These are phyloP conservation scores for Chymomyza amoena DNA, from an alignment of 2,888 invertebrate genomes.

Conservation along the genomic window DNA sequence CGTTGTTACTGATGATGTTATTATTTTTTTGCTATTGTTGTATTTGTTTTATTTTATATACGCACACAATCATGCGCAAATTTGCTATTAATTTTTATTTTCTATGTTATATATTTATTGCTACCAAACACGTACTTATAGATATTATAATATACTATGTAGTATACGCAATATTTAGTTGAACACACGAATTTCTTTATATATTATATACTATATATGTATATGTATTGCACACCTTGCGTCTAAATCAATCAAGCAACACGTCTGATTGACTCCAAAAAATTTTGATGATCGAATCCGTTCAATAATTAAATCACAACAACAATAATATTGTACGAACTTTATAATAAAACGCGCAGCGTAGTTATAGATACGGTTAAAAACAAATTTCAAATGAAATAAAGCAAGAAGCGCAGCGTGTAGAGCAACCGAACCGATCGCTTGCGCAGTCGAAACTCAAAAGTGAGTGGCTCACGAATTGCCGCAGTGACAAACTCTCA, in stretches of 20 bases:
- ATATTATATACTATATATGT: constrained; percentile 8
- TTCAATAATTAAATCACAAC: constrained; percentile 23
- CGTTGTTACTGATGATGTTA: not conserved
- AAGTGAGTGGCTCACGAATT: constrained; percentile 13
- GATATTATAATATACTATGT: constrained; percentile 30
- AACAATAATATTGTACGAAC: constrained; percentile 27
- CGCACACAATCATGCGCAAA: not conserved
- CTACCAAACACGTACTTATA: constrained; percentile 56
- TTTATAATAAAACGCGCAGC: constrained; percentile 13
- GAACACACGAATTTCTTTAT: constrained; percentile 24
- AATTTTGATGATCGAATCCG: constrained; percentile 21
- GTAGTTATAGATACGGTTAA: constrained; percentile 21
- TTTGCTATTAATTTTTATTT: not conserved
- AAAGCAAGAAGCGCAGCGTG: constrained; percentile 10
- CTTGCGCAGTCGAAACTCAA: constrained; percentile 52
- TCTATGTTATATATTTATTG: constrained; percentile 25
- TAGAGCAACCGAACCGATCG: constrained; percentile 56
- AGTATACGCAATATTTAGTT: constrained; percentile 22
- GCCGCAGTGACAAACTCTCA: not conserved
- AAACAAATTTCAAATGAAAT: constrained; percentile 15
- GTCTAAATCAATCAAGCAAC: constrained; percentile 59
- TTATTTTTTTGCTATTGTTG: not conserved
- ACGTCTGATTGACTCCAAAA: constrained; percentile 63
- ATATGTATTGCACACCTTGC: constrained; percentile 27
- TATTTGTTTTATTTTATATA: not conserved